Conservation (phyloP, 2,888 invertebrate species). For the Lumbricus terrestris region DNA sequence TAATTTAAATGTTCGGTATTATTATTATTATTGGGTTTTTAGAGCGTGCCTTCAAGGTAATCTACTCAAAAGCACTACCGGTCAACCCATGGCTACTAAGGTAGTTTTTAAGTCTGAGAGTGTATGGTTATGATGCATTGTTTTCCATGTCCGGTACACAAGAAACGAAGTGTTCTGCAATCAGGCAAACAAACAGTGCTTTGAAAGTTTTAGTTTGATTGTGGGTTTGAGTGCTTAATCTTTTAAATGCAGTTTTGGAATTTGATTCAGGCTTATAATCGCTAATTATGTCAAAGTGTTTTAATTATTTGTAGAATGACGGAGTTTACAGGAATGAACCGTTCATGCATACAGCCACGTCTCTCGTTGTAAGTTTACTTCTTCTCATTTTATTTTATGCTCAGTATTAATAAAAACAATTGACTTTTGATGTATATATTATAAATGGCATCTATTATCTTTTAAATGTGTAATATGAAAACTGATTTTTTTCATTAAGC, state of each 20-base stretch:
- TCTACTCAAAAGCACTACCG: no score
- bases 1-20: neutral
- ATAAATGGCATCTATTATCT: neutral
- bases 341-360: slow-evolving; percentile 84
- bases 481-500: neutral
- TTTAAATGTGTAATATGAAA: no score
- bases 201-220: neutral
- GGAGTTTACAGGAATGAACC: slow-evolving; percentile 86
- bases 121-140: neutral
- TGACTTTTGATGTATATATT: neutral
- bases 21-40: no score
- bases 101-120: no score
- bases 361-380: slow-evolving; percentile 68
- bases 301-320: slow-evolving; percentile 67
- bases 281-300: slow-evolving; percentile 11
- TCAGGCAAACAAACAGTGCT: neutral
- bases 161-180: neutral
- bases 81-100: no score
- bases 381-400: slow-evolving; percentile 17
- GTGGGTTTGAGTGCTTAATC: no score
- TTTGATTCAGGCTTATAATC: neutral
- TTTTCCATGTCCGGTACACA: neutral
- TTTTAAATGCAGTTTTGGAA: no score
- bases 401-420: neutral
- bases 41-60: no score